Percentiles rank a stretch among this genome's conserved stretches.
These are phyloP conservation scores for Pseudomyrmex concolor DNA, from an alignment of 1,140 invertebrate genomes.

Conservation along the genomic window DNA sequence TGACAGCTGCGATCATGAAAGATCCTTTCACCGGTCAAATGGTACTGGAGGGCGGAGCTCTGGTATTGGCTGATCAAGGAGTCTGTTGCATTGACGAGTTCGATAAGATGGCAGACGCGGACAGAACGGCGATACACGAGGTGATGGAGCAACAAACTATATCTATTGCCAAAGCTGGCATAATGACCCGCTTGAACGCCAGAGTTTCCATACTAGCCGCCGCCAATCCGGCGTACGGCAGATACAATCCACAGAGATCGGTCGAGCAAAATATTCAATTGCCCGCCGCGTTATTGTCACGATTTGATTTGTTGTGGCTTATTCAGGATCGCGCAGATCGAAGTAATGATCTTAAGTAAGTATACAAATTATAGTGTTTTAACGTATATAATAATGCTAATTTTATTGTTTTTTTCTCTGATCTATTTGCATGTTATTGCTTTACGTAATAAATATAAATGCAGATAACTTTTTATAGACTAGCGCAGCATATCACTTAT, in stretches of 20 bases:
- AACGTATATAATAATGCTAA: not conserved
- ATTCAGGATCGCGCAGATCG: constrained; percentile 97
- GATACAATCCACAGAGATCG: constrained; percentile 97
- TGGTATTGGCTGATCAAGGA: constrained; percentile 98
- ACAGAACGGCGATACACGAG: constrained; percentile 99
- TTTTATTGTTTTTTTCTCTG: constrained; percentile 10
- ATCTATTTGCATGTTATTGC: not conserved
- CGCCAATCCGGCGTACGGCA: constrained; percentile 99
- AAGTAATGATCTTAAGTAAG: constrained; percentile 94
- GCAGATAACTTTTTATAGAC: constrained; percentile 83
- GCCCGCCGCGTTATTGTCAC: constrained; percentile 98
- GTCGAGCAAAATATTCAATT: constrained; percentile 99
- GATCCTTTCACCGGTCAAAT: constrained; percentile 99
- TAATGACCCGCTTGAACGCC: constrained; percentile 98
- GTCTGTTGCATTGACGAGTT: constrained; percentile 99
- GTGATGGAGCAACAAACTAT: constrained; percentile 99
- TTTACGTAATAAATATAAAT: constrained; percentile 7
- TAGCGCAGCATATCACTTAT: constrained; percentile 99
- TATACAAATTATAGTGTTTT: constrained; percentile 10
- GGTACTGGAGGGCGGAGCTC: constrained; percentile 98
- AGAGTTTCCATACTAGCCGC: constrained; percentile 98
- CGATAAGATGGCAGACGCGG: constrained; percentile 99
- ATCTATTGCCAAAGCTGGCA: constrained; percentile 99
- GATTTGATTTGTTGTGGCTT: constrained; percentile 99
- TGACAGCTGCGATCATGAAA: constrained; percentile 99